Evolutionary conservation across 1,140 invertebrate species (phyloP).

Genomic region (Drosophila teissieri): DNA sequence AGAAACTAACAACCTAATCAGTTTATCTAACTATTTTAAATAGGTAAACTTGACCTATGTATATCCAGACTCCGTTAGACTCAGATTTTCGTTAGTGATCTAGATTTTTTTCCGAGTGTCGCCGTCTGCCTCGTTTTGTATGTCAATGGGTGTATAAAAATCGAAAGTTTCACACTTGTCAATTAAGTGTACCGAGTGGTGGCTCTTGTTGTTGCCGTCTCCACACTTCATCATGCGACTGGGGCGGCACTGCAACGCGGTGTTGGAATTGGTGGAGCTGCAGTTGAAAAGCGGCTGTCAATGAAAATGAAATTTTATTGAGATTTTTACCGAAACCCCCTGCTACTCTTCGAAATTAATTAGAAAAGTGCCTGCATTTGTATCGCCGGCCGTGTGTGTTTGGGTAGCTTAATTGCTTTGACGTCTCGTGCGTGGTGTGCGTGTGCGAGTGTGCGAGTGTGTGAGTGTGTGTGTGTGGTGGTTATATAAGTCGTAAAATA

Average conservation of each 20-base stretch:
- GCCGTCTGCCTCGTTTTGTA: conserved; percentile 53
- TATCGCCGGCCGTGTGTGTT: conserved; percentile 51
- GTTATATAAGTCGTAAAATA: conserved; percentile 83
- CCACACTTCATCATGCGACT: conserved; percentile 57
- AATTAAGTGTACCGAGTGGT: conserved; percentile 77
- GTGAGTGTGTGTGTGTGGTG: conserved; percentile 42
- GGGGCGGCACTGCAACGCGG: neutral
- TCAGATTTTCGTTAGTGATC: neutral
- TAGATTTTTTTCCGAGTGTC: conserved; percentile 1
- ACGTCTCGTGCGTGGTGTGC: conserved; percentile 36
- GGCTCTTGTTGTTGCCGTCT: conserved; percentile 51
- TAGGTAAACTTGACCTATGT: too few relatives aligned
- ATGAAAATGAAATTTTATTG: conserved; percentile 83
- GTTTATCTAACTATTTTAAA: too few relatives aligned
- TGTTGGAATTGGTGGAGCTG: conserved; percentile 17
- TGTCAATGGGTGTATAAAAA: conserved; percentile 83
- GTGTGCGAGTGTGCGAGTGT: too few relatives aligned
- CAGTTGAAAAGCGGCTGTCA: conserved; percentile 82
- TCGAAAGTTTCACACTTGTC: conserved; percentile 83
- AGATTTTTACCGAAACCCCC: conserved; percentile 62
- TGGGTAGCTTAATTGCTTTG: conserved; percentile 77
- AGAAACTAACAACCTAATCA: too few relatives aligned
- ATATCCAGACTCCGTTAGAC: too few relatives aligned
- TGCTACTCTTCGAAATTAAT: conserved; percentile 63
- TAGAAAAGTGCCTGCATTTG: conserved; percentile 71